phyloP scores from a whole-genome alignment of 2,888 invertebrate genomes.

The Nemapogon koenigi region DNA sequence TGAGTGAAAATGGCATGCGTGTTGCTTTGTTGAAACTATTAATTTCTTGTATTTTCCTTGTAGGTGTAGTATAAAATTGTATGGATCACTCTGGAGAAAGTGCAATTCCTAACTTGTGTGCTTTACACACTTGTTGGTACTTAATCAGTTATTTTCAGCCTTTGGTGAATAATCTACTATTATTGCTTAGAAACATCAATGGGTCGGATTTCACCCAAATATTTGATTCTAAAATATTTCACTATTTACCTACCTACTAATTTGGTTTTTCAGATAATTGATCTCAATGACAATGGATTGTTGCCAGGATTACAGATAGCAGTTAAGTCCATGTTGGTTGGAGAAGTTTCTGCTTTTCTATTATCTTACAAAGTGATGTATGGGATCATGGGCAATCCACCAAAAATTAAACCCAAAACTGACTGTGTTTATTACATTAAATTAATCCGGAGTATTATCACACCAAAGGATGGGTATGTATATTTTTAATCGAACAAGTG shows the following conservation, averaged over 20 bases:
- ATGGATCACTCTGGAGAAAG: too few species aligned
- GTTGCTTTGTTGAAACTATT: too few species aligned
- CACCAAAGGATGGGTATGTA: slow-evolving; percentile 35
- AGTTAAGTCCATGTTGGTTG: slow-evolving; percentile 77
- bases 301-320: slow-evolving; percentile 75
- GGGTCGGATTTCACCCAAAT: neutral
- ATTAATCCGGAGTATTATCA: slow-evolving; percentile 64
- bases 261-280: slow-evolving; percentile 39
- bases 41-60: too few species aligned
- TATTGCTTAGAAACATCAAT: neutral
- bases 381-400: slow-evolving; percentile 77
- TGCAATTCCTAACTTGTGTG: too few species aligned
- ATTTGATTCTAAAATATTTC: neutral
- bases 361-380: slow-evolving; percentile 77
- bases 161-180: too few species aligned
- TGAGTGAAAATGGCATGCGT: too few species aligned
- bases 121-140: too few species aligned
- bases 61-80: too few species aligned
- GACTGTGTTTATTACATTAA: slow-evolving; percentile 79
- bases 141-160: too few species aligned
- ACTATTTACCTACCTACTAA: too few species aligned
- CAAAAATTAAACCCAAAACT: slow-evolving; percentile 76
- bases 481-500: slow-evolving; percentile 4
- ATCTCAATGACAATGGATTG: slow-evolving; percentile 44
- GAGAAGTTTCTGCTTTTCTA: slow-evolving; percentile 80